Evolutionary conservation across 1,140 invertebrate species (phyloP).

Genomic region (Scaptomyza pallida): DNA sequence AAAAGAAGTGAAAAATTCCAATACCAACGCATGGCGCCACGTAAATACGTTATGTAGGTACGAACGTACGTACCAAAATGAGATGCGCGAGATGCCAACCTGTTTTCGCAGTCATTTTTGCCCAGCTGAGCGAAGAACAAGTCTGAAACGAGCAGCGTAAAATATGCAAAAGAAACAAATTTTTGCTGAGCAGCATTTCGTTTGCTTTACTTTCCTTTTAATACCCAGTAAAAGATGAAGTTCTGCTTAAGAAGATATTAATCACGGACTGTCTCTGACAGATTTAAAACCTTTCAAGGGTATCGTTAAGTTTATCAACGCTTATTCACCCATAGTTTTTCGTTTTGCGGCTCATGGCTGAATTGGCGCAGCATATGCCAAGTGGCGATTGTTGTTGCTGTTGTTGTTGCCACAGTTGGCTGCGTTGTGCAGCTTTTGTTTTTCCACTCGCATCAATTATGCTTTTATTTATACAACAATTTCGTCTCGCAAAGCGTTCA

Average conservation of each 20-base stretch:
- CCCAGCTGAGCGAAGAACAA: neutral
- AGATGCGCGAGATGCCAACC: slow-evolving; percentile 64
- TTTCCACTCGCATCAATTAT: slow-evolving; percentile 74
- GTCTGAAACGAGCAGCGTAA: slow-evolving; percentile 56
- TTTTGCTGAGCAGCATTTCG: slow-evolving; percentile 53
- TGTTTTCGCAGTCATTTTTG: slow-evolving; percentile 75
- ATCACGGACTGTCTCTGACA: too few relatives aligned
- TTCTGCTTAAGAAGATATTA: too few relatives aligned
- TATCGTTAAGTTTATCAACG: slow-evolving; percentile 1
- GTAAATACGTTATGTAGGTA: slow-evolving; percentile 29
- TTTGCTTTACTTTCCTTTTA: slow-evolving; percentile 25
- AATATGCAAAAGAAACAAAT: slow-evolving; percentile 77
- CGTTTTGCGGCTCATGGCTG: slow-evolving; percentile 66
- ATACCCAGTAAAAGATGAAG: slow-evolving; percentile 13
- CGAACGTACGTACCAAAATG: slow-evolving; percentile 39
- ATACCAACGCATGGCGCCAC: slow-evolving; percentile 23
- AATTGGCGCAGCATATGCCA: slow-evolving; percentile 77
- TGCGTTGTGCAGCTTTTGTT: slow-evolving; percentile 37
- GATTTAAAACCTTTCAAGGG: neutral
- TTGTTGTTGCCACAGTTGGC: slow-evolving; percentile 15
- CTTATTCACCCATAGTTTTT: slow-evolving; percentile 41
- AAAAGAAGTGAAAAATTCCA: slow-evolving; percentile 43
- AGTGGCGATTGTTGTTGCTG: slow-evolving; percentile 43
- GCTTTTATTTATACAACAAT: slow-evolving; percentile 83
- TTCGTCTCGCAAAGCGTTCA: slow-evolving; percentile 62